Evolutionary conservation across 1,140 invertebrate genomes (phyloP).

Genomic region (Cecropterus lyciades): DNA sequence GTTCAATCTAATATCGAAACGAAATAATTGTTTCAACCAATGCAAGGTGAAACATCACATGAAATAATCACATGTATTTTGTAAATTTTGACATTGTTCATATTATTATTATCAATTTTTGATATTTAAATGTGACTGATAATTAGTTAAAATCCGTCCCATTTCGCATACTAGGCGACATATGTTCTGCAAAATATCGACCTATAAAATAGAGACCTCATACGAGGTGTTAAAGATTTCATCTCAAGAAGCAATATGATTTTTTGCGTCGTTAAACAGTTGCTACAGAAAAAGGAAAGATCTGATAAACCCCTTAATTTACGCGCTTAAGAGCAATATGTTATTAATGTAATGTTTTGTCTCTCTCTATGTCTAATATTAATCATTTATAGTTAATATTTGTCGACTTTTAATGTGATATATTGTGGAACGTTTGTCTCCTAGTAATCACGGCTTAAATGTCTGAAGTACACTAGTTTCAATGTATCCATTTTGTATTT

Average conservation of each 20-base stretch:
- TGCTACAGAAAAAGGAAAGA: too few relatives aligned
- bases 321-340: too few relatives aligned
- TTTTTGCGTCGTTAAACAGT: too few relatives aligned
- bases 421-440: background rate
- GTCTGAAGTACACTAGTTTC: conserved; percentile 36
- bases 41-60: background rate
- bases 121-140: conserved; percentile 26
- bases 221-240: too few relatives aligned
- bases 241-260: too few relatives aligned
- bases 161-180: background rate
- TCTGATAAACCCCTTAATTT: too few relatives aligned
- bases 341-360: too few relatives aligned
- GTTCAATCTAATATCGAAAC: conserved; percentile 28
- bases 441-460: conserved; percentile 10
- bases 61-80: conserved; percentile 1
- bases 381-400: too few relatives aligned
- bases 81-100: conserved; percentile 18
- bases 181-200: background rate
- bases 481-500: conserved; percentile 24
- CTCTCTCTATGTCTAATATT: too few relatives aligned
- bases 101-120: conserved; percentile 24
- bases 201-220: too few relatives aligned
- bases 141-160: conserved; percentile 24
- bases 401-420: too few relatives aligned
- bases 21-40: conserved; percentile 19